Conservation (phyloP, 2,113 vertebrate genomes). For the Archilochus colubris region DNA sequence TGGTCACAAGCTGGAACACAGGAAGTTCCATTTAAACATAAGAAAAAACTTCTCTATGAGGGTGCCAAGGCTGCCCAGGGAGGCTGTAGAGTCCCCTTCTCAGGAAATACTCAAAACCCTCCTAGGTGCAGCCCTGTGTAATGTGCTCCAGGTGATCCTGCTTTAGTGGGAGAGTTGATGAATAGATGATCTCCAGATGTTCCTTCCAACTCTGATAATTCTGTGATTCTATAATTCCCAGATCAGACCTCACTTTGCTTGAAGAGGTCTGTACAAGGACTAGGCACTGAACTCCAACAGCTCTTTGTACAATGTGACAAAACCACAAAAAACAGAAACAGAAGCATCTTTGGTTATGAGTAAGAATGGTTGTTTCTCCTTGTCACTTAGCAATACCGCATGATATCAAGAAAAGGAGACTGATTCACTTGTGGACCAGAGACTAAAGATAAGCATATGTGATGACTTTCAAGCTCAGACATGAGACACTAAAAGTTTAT, state of each 20-base stretch:
- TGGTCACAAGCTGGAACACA: no score
- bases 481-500: background rate
- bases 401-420: background rate
- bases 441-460: background rate
- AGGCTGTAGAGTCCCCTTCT: no score
- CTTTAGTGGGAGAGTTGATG: no score
- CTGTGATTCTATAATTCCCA: background rate
- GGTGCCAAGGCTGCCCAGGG: no score
- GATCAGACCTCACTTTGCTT: background rate
- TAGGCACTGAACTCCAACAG: background rate
- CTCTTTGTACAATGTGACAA: background rate
- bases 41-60: no score
- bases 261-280: background rate
- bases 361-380: background rate
- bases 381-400: fast-evolving
- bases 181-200: no score
- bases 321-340: background rate
- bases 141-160: no score
- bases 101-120: no score
- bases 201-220: no score
- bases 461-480: background rate
- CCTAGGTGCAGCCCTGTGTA: no score
- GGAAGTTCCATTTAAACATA: no score
- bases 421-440: background rate
- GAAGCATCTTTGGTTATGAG: background rate